Conservation (phyloP, 1,140 invertebrate genomes). For the Tigriopus japonicus region DNA sequence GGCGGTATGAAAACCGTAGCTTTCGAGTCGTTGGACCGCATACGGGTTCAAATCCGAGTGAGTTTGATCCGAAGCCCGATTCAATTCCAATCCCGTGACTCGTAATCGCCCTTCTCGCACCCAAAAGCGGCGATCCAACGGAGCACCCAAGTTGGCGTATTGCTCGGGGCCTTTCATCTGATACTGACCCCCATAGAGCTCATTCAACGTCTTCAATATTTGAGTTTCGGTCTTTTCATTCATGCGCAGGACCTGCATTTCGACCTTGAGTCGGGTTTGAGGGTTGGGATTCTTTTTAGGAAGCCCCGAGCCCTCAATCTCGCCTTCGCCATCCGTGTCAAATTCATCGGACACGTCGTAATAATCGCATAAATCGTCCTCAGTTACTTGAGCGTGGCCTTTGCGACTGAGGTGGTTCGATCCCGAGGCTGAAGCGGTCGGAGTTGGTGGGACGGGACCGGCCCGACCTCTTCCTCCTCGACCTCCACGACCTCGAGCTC, state of each 20-base stretch:
- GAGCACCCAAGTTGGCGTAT: neutral
- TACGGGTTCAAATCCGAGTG: neutral
- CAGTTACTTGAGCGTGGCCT: too few species aligned
- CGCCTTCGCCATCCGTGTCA: too few species aligned
- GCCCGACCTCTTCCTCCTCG: too few species aligned
- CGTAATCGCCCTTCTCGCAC: neutral
- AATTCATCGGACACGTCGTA: too few species aligned
- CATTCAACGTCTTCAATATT: neutral
- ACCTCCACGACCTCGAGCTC: too few species aligned
- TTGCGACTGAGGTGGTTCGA: too few species aligned
- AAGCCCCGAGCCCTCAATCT: too few species aligned
- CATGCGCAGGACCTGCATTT: constrained; percentile 6
- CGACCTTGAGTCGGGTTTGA: neutral
- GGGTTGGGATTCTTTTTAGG: neutral
- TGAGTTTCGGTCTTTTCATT: neutral
- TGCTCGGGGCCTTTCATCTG: neutral
- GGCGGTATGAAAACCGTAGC: neutral
- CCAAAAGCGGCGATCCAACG: neutral
- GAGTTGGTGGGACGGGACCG: too few species aligned
- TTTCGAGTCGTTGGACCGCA: neutral
- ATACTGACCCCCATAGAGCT: neutral
- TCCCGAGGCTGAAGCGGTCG: too few species aligned
- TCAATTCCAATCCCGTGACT: neutral
- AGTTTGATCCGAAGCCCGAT: neutral
- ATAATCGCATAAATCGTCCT: too few species aligned